Conservation (phyloP, 2,888 invertebrate species). For the Idaea biselata region DNA sequence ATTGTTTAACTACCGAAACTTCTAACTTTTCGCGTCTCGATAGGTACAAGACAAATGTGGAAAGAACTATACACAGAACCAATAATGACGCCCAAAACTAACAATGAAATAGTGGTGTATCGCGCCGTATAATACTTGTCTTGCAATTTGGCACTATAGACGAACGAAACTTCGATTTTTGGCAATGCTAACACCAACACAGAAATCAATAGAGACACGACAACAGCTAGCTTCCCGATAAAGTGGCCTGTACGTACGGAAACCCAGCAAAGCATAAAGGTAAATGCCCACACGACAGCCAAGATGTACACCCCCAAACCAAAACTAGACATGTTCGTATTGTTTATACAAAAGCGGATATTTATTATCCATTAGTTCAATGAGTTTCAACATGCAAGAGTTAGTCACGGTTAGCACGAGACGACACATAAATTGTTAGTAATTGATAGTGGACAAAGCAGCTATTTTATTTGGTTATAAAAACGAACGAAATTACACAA, state of each 20-base stretch:
- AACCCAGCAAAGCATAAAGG: conserved; percentile 82
- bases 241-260: conserved; percentile 84
- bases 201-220: conserved; percentile 78
- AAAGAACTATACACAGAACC: conserved; percentile 55
- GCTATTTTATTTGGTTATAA: conserved; percentile 38
- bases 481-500: conserved; percentile 33
- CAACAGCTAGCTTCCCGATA: conserved; percentile 82
- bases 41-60: conserved; percentile 54
- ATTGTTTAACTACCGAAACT: conserved; percentile 43
- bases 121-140: conserved; percentile 59
- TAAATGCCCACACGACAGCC: conserved; percentile 82
- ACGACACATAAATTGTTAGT: conserved; percentile 33
- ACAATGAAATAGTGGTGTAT: conserved; percentile 48
- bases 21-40: conserved; percentile 59
- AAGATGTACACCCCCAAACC: conserved; percentile 85
- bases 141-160: conserved; percentile 71
- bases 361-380: conserved; percentile 31
- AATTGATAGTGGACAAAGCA: conserved; percentile 36
- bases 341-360: conserved; percentile 23
- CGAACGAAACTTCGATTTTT: conserved; percentile 59
- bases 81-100: conserved; percentile 48
- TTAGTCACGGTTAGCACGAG: conserved; percentile 42
- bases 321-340: conserved; percentile 63
- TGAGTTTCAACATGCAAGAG: conserved; percentile 38
- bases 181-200: conserved; percentile 82